Conservation (phyloP, 2,113 vertebrate genomes). For the Pipra filicauda region DNA sequence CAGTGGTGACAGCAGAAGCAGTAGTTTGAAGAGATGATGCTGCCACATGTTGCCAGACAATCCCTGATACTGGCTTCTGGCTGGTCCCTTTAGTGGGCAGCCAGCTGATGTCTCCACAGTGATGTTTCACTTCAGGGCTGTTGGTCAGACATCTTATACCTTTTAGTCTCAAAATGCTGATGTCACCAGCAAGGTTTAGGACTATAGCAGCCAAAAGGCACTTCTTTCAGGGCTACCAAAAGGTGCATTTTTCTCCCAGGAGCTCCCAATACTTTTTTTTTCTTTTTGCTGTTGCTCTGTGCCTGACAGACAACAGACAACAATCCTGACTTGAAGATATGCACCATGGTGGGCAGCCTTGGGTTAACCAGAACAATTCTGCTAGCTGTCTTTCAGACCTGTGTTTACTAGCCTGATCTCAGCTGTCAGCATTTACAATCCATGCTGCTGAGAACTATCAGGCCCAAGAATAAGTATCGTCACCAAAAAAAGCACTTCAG, state of each 20-base stretch:
- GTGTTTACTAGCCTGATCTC: not conserved
- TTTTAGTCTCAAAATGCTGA: not conserved
- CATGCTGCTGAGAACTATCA: not conserved
- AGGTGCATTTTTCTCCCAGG: not conserved
- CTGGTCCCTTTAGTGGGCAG: not conserved
- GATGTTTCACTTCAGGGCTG: not conserved
- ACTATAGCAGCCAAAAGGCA: not conserved
- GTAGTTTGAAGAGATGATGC: not conserved
- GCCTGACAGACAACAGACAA: not conserved
- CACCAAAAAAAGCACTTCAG: not conserved
- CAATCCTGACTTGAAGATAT: not conserved
- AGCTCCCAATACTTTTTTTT: not conserved
- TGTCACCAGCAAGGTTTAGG: not conserved
- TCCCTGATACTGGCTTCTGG: not conserved
- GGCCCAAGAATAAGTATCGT: not conserved
- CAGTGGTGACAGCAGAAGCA: not conserved
- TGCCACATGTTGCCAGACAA: not conserved
- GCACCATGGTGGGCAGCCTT: not conserved
- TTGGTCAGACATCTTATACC: not conserved
- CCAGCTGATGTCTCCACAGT: not conserved
- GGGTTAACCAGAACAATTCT: not conserved
- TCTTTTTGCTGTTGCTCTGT: not conserved
- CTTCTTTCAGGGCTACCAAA: not conserved
- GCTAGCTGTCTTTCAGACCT: not conserved
- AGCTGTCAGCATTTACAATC: not conserved